These are phyloP conservation scores for Hippoglossus stenolepis DNA, from an alignment of 2,113 vertebrate species.

Conservation along the genomic window DNA sequence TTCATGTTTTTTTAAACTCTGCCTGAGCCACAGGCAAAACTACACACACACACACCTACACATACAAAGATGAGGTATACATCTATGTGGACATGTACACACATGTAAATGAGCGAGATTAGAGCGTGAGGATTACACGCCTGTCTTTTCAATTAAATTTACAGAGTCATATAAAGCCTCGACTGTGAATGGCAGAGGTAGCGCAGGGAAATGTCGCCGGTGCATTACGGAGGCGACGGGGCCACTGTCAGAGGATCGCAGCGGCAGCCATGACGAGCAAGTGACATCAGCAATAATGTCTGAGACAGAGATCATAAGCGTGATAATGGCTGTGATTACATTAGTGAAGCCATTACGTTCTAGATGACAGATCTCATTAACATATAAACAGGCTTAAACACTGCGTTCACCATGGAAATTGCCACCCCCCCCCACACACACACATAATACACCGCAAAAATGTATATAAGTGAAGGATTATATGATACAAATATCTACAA, in stretches of 20 bases:
- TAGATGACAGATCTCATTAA: slow-evolving; percentile 73
- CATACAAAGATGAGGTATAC: not conserved
- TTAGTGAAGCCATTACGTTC: slow-evolving; percentile 67
- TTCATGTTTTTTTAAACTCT: not conserved
- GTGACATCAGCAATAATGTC: slow-evolving; percentile 63
- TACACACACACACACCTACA: not conserved
- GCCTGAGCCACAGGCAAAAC: not conserved
- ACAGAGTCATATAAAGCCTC: slow-evolving; percentile 13
- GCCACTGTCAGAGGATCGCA: slow-evolving; percentile 23
- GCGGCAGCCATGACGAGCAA: slow-evolving; percentile 51
- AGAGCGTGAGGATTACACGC: slow-evolving; percentile 47
- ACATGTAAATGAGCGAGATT: slow-evolving; percentile 43
- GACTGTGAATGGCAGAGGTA: slow-evolving; percentile 11
- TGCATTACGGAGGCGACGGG: slow-evolving; percentile 1
- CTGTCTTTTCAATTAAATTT: slow-evolving; percentile 58
- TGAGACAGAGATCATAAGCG: slow-evolving; percentile 63
- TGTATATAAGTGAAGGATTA: slow-evolving; percentile 49
- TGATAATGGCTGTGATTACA: slow-evolving; percentile 71
- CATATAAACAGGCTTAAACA: slow-evolving; percentile 68
- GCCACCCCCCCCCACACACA: slow-evolving; percentile 24
- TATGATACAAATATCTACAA: slow-evolving; percentile 49
- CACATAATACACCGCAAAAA: slow-evolving; percentile 4
- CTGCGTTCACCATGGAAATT: slow-evolving; percentile 46
- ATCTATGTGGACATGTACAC: slow-evolving; percentile 15
- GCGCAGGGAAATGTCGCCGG: slow-evolving; percentile 31